These are phyloP conservation scores for Dicentrarchus labrax DNA, from an alignment of 2,113 vertebrate genomes.

Conservation along the genomic window DNA sequence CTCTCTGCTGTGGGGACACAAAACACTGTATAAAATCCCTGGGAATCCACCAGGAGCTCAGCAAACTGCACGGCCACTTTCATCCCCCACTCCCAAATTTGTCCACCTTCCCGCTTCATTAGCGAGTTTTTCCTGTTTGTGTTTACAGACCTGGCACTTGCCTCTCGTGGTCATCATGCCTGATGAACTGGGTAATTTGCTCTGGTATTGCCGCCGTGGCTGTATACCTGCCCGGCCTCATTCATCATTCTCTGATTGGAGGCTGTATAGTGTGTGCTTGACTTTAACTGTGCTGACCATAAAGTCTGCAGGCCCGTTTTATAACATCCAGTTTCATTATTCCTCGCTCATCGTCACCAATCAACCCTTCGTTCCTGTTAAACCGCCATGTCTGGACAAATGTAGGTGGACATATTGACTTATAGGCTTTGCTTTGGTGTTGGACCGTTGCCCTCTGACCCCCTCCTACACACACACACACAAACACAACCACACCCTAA, in stretches of 20 bases:
- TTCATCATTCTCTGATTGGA: conserved; percentile 46
- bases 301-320: conserved; percentile 52
- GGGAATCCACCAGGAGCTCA: conserved; percentile 14
- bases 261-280: conserved; percentile 15
- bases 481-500: conserved; percentile 48
- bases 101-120: conserved; percentile 9
- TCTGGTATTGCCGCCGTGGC: conserved; percentile 1
- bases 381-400: conserved; percentile 30
- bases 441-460: conserved; percentile 60
- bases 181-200: conserved; percentile 55
- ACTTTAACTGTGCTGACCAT: conserved; percentile 44
- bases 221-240: conserved; percentile 34
- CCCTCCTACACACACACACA: conserved; percentile 9
- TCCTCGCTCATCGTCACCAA: not conserved
- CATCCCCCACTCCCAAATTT: not conserved
- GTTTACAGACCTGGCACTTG: conserved; percentile 40
- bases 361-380: conserved; percentile 39
- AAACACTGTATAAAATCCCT: conserved; percentile 7
- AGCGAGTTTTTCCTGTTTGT: conserved; percentile 26
- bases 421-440: conserved; percentile 47
- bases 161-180: conserved; percentile 21
- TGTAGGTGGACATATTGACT: conserved; percentile 45
- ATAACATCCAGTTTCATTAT: conserved; percentile 39
- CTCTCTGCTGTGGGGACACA: conserved; percentile 37
- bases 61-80: conserved; percentile 6